These are phyloP conservation scores for Setipinna tenuifilis DNA, from an alignment of 2,797 vertebrate species.

Conservation along the genomic window DNA sequence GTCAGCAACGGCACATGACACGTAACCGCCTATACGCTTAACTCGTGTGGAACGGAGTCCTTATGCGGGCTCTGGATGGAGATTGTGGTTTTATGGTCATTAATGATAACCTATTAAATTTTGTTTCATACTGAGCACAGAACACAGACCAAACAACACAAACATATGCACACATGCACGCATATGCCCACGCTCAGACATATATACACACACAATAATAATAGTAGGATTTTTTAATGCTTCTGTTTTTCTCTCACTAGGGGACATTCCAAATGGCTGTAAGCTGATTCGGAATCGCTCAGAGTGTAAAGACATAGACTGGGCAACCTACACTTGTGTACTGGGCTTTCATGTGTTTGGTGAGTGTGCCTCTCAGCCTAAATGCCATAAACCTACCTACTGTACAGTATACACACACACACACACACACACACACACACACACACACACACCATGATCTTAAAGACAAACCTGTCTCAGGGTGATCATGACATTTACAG, in stretches of 20 bases:
- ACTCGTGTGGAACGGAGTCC: neutral
- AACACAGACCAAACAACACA: no score
- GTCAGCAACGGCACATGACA: neutral
- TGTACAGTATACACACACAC: slow-evolving; percentile 15
- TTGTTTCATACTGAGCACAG: neutral
- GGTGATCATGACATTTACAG: no score
- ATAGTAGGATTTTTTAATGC: neutral
- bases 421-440: neutral
- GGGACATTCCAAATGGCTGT: slow-evolving; percentile 93
- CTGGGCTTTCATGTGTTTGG: slow-evolving; percentile 97
- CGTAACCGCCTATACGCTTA: neutral
- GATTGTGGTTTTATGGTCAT: neutral
- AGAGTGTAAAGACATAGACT: slow-evolving; percentile 96
- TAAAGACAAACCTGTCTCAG: no score
- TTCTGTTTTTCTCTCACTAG: slow-evolving; percentile 62
- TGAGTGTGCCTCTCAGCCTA: slow-evolving; percentile 63
- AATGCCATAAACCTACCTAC: no score
- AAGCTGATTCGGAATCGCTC: slow-evolving; percentile 95
- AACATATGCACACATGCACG: neutral
- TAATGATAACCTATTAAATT: neutral
- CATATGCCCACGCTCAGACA: neutral
- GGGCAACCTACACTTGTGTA: slow-evolving; percentile 95
- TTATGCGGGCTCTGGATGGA: neutral
- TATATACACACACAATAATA: neutral
- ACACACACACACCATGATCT: neutral